Evolutionary conservation across 2,113 vertebrate species (phyloP).

Genomic region (Salminus brasiliensis): DNA sequence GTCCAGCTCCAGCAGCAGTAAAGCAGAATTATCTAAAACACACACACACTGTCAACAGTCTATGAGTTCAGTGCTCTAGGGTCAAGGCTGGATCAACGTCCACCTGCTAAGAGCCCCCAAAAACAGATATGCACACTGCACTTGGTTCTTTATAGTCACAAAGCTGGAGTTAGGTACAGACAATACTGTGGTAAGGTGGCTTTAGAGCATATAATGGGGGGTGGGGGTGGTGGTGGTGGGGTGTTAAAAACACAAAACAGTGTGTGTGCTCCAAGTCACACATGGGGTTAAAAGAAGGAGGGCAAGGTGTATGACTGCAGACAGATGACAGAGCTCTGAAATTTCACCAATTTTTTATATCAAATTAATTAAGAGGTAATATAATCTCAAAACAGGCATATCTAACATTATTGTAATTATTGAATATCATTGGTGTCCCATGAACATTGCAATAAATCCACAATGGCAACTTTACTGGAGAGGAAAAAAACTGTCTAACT

Average conservation of each 20-base stretch:
- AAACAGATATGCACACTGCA: neutral
- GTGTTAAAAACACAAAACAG: too few relatives aligned
- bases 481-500: too few relatives aligned
- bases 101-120: slow-evolving; percentile 71
- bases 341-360: too few relatives aligned
- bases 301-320: neutral
- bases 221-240: too few relatives aligned
- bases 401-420: too few relatives aligned
- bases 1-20: slow-evolving; percentile 29
- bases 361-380: too few relatives aligned
- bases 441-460: too few relatives aligned
- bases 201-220: too few relatives aligned
- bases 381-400: too few relatives aligned
- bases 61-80: slow-evolving; percentile 76
- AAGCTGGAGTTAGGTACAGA: neutral
- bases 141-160: slow-evolving; percentile 2
- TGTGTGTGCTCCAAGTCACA: neutral
- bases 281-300: neutral
- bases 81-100: slow-evolving; percentile 77
- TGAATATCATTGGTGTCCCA: too few relatives aligned
- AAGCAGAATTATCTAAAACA: slow-evolving; percentile 73
- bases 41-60: slow-evolving; percentile 76
- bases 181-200: too few relatives aligned
- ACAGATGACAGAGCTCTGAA: neutral
- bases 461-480: too few relatives aligned